These are phyloP conservation scores for Cryptus viduatorius DNA, from an alignment of 2,888 invertebrate species.

Conservation along the genomic window DNA sequence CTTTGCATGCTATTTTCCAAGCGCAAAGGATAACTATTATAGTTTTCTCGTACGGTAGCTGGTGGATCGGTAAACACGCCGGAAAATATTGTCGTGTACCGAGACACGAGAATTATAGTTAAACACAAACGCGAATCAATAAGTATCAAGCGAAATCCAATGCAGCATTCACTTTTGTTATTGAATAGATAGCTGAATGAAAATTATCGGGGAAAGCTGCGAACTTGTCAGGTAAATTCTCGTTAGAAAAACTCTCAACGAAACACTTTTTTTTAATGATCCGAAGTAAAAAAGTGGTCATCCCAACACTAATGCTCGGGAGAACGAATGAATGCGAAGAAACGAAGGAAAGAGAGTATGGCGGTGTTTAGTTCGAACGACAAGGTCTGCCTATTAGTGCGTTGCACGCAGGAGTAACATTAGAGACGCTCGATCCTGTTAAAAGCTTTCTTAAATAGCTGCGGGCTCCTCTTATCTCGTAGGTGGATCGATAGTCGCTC, in stretches of 20 bases:
- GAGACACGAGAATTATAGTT: too few relatives aligned
- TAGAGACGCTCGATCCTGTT: conserved; percentile 71
- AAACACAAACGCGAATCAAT: background rate
- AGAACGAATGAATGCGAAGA: background rate
- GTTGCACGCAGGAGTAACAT: conserved; percentile 67
- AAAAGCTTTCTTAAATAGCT: conserved; percentile 83
- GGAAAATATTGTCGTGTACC: conserved; percentile 48
- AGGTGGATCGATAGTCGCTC: conserved; percentile 78
- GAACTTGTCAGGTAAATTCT: background rate
- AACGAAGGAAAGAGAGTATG: conserved; percentile 42
- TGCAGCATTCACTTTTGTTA: too few relatives aligned
- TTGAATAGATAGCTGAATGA: too few relatives aligned
- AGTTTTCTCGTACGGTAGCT: background rate
- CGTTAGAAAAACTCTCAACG: too few relatives aligned
- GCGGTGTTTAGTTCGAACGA: conserved; percentile 62
- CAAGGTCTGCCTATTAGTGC: conserved; percentile 77
- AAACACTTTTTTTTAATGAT: background rate
- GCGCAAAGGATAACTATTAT: conserved; percentile 10
- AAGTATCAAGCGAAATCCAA: background rate
- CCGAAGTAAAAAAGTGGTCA: conserved; percentile 12
- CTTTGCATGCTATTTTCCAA: conserved; percentile 8
- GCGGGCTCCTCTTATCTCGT: conserved; percentile 77
- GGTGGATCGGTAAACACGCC: conserved; percentile 48
- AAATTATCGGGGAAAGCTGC: background rate
- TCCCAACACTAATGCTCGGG: background rate